These are phyloP conservation scores for Nesometra sesokonis DNA, from an alignment of 35 echinoderm and acorn worm species.

Conservation along the genomic window DNA sequence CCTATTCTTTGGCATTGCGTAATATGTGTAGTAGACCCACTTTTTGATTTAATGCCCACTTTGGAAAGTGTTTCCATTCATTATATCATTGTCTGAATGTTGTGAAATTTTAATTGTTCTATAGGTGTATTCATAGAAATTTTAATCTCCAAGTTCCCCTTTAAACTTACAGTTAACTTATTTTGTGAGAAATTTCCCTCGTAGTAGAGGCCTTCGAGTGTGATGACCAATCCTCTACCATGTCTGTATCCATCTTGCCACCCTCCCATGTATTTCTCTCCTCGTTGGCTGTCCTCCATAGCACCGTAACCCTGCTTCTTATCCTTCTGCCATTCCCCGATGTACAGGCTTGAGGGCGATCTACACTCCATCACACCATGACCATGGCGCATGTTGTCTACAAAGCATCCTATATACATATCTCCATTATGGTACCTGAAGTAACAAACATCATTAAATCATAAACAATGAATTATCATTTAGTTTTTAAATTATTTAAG, in stretches of 20 bases:
- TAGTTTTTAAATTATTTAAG: not conserved
- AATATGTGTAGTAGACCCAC: no score
- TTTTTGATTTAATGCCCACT: no score
- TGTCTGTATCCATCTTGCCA: conserved; percentile 81
- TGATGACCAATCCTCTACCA: conserved; percentile 88
- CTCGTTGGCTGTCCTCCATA: conserved; percentile 54
- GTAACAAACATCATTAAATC: no score
- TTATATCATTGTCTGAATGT: no score
- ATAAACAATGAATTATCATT: no score
- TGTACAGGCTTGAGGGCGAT: conserved; percentile 53
- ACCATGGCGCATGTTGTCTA: conserved; percentile 53
- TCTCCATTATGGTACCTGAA: conserved; percentile 79
- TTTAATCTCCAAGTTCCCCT: not conserved
- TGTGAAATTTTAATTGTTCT: no score
- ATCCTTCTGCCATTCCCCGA: conserved; percentile 87
- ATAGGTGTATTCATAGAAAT: no score
- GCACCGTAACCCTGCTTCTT: conserved; percentile 77
- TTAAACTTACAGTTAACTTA: conserved; percentile 60
- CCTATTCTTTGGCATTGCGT: no score
- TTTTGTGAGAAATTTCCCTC: conserved; percentile 72
- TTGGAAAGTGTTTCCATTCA: no score
- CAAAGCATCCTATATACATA: conserved; percentile 75
- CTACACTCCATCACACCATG: conserved; percentile 73
- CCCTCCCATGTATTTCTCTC: conserved; percentile 97
- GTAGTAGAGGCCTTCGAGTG: conserved; percentile 78